Conservation (phyloP, 2,797 vertebrate species). For the Hoplostethus mediterraneus region DNA sequence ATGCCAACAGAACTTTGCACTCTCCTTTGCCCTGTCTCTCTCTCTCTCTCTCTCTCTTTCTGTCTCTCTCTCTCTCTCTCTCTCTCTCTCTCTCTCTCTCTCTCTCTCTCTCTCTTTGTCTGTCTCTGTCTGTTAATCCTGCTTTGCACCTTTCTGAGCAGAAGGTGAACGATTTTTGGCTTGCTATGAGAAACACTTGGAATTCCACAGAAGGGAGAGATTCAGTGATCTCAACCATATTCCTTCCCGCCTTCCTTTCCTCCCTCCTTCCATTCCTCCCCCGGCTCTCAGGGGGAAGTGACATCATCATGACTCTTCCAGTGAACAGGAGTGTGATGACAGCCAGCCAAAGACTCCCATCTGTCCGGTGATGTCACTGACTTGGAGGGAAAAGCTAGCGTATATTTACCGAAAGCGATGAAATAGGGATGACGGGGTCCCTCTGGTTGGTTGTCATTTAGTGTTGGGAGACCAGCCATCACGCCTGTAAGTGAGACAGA, state of each 20-base stretch:
- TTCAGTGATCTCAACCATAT: conserved; percentile 30
- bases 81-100: not conserved
- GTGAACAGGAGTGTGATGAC: conserved; percentile 19
- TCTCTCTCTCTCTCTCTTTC: not conserved
- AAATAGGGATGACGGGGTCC: conserved; percentile 7
- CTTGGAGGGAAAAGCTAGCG: conserved; percentile 13
- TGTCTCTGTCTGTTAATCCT: conserved; percentile 5
- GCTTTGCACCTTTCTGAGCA: conserved; percentile 4
- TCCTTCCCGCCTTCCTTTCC: conserved; percentile 3
- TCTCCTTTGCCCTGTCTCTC: not conserved
- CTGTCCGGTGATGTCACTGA: conserved; percentile 46
- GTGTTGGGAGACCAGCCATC: conserved; percentile 4
- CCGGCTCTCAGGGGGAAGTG: conserved; percentile 32
- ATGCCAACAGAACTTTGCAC: not conserved
- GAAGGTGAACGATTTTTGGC: conserved; percentile 11
- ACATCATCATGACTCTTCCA: conserved; percentile 47
- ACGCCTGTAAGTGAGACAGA: conserved; percentile 34
- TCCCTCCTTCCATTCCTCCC: conserved; percentile 10
- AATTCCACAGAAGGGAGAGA: conserved; percentile 37
- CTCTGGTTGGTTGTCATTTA: conserved; percentile 22
- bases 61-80: not conserved
- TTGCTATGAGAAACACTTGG: conserved; percentile 9
- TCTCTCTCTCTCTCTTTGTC: not conserved
- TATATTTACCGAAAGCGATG: conserved; percentile 25
- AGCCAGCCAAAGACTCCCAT: conserved; percentile 32